A percentile compares a stretch with the other conserved stretches of the same genome.
Evolutionary conservation across 2,113 vertebrate species (phyloP).

Genomic region (Calyptommatus sinebrachiatus): DNA sequence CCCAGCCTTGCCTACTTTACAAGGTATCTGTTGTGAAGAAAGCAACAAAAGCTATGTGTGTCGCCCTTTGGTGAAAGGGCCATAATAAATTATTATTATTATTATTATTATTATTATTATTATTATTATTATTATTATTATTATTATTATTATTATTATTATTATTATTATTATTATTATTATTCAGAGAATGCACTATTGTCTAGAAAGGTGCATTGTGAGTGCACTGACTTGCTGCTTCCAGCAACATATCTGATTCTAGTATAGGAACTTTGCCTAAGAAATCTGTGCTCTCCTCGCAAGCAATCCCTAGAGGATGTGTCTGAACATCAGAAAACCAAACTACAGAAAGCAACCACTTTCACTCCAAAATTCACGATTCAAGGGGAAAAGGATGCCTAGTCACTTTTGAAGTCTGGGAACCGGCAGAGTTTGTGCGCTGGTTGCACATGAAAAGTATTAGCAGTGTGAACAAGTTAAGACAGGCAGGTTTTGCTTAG

Average conservation of each 20-base stretch:
- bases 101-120: too few relatives aligned
- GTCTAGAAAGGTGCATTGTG: neutral
- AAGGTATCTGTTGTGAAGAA: too few relatives aligned
- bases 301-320: neutral
- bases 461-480: slow-evolving; percentile 2
- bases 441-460: neutral
- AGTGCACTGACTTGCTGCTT: neutral
- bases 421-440: neutral
- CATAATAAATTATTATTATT: too few relatives aligned
- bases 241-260: neutral
- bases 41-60: too few relatives aligned
- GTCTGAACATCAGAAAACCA: neutral
- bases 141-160: too few relatives aligned
- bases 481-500: neutral
- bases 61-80: too few relatives aligned
- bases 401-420: neutral
- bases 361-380: neutral
- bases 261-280: neutral
- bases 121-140: too few relatives aligned
- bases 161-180: too few relatives aligned
- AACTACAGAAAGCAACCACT: neutral
- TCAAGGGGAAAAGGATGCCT: neutral
- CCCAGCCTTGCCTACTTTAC: too few relatives aligned
- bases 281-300: neutral
- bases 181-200: too few relatives aligned